Percentiles rank a stretch among this genome's conserved stretches.
Conservation (phyloP, 2,797 vertebrate species). For the Phalloptychus januarius region DNA sequence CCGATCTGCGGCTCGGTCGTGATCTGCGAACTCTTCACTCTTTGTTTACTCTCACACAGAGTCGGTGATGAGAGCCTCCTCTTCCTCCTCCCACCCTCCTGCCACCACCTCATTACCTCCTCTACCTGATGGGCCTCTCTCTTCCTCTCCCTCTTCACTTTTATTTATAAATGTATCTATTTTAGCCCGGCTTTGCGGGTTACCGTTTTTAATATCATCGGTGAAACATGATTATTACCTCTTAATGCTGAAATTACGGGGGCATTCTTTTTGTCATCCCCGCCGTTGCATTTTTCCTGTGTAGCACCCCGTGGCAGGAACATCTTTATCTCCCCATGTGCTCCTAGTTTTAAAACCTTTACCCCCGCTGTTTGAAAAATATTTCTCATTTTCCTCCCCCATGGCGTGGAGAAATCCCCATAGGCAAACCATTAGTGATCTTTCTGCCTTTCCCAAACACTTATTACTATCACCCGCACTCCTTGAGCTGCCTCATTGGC, state of each 20-base stretch:
- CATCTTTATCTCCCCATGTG: slow-evolving; percentile 99
- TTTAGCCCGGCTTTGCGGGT: slow-evolving; percentile 93
- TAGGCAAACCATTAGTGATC: slow-evolving; percentile 99
- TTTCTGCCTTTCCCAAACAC: slow-evolving; percentile 99
- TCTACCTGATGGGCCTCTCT: slow-evolving; percentile 76
- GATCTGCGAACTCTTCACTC: slow-evolving; percentile 71
- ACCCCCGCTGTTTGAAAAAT: slow-evolving; percentile 99
- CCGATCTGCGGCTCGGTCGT: slow-evolving; percentile 56
- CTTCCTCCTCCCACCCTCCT: slow-evolving; percentile 26
- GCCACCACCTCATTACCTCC: slow-evolving; percentile 79
- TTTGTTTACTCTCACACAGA: slow-evolving; percentile 81
- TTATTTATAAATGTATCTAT: slow-evolving; percentile 83
- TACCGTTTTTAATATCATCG: slow-evolving; percentile 98
- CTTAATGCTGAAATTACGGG: slow-evolving; percentile 99
- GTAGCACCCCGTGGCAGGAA: slow-evolving; percentile 98
- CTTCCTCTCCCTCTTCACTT: slow-evolving; percentile 45
- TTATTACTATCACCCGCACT: slow-evolving; percentile 99
- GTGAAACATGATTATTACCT: slow-evolving; percentile 99
- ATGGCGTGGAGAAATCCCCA: slow-evolving; percentile 99
- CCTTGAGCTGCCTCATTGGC: slow-evolving; percentile 99
- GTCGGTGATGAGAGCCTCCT: slow-evolving; percentile 69
- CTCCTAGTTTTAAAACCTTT: slow-evolving; percentile 99
- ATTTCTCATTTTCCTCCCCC: slow-evolving; percentile 99
- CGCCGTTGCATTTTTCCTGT: slow-evolving; percentile 89
- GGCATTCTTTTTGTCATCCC: slow-evolving; percentile 83